Percentiles rank a stretch among this genome's conserved stretches.
Evolutionary conservation across 2,113 vertebrate genomes (phyloP).

Genomic region (Glareola pratincola): DNA sequence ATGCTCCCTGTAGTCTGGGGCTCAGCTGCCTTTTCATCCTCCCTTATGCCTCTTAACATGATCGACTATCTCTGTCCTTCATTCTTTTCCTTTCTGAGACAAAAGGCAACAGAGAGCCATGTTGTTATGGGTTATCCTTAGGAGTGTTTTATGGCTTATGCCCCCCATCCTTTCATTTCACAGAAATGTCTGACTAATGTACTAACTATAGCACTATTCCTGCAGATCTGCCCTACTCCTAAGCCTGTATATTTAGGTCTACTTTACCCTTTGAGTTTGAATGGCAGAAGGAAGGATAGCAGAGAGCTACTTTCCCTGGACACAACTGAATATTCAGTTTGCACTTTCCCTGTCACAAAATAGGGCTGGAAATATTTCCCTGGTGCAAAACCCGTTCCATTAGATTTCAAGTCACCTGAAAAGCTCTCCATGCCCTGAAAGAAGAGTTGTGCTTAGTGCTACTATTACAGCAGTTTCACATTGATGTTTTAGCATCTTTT

Average conservation of each 20-base stretch:
- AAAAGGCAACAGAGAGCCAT: not conserved
- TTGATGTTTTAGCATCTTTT: not conserved
- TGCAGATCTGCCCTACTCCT: not conserved
- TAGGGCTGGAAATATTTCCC: not conserved
- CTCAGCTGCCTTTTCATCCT: constrained; percentile 26
- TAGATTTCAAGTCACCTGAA: not conserved
- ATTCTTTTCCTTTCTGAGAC: not conserved
- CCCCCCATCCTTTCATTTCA: not conserved
- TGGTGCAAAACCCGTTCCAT: not conserved
- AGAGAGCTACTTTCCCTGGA: not conserved
- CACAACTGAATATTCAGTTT: not conserved
- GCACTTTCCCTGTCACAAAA: not conserved
- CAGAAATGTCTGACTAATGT: not conserved
- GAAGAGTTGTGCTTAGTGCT: not conserved
- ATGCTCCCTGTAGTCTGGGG: not conserved
- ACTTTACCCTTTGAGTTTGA: accelerated
- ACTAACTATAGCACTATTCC: not conserved
- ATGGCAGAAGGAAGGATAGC: not conserved
- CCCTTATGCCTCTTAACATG: not conserved
- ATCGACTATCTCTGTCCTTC: not conserved
- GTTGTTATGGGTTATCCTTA: not conserved
- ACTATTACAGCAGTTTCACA: not conserved
- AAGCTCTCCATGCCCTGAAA: not conserved
- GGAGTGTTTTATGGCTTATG: not conserved
- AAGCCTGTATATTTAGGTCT: not conserved